phyloP scores from a whole-genome alignment of 35 echinoderm and acorn worm genomes.

The Eucidaris tribuloides region DNA sequence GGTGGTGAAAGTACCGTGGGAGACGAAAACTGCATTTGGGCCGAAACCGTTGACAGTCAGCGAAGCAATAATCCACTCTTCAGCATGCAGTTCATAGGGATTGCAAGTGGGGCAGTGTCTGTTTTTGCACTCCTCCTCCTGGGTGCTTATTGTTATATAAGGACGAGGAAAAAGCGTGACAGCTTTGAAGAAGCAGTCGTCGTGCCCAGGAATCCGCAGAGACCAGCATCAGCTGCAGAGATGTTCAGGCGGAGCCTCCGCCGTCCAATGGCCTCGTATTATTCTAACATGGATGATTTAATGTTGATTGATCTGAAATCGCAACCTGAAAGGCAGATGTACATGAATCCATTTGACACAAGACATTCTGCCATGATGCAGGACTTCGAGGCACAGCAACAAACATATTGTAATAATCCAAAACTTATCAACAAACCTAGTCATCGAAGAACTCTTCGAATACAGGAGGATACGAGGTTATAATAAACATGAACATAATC shows the following conservation, averaged over 20 bases:
- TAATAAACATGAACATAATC: too few relatives aligned
- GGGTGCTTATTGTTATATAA: constrained; percentile 53
- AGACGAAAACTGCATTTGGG: constrained; percentile 79
- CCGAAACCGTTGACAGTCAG: constrained; percentile 38
- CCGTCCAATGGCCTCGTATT: constrained; percentile 48
- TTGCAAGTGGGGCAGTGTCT: constrained; percentile 52
- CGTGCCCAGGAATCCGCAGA: neutral
- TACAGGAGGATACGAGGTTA: constrained; percentile 62
- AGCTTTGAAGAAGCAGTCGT: constrained; percentile 31
- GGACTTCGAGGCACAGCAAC: constrained; percentile 40
- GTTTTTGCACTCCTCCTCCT: constrained; percentile 36
- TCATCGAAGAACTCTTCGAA: constrained; percentile 66
- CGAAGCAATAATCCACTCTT: constrained; percentile 10
- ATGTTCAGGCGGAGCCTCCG: constrained; percentile 46
- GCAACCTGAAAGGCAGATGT: constrained; percentile 65
- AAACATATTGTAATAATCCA: neutral
- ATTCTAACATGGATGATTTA: constrained; percentile 57
- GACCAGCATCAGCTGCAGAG: constrained; percentile 17
- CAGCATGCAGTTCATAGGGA: constrained; percentile 49
- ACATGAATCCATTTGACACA: constrained; percentile 91
- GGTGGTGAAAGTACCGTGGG: constrained; percentile 78
- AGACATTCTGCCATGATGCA: constrained; percentile 56
- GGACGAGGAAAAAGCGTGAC: constrained; percentile 46
- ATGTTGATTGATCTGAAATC: constrained; percentile 81
- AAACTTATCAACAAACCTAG: constrained; percentile 49